Base-by-base conservation (phyloP, 2,888 invertebrate genomes). In the Cephus nigrinus region DNA sequence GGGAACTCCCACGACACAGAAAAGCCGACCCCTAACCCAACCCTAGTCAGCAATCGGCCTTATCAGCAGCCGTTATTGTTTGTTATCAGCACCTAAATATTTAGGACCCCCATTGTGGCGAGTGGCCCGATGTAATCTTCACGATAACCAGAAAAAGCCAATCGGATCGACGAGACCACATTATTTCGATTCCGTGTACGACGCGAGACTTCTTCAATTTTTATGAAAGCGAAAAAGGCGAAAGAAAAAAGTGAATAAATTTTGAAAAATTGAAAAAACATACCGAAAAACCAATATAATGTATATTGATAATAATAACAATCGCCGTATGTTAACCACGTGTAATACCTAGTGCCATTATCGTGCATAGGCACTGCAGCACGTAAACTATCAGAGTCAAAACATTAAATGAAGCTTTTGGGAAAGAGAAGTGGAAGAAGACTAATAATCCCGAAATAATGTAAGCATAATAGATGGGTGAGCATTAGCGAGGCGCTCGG, bases 361-460 rank as follows among this genome's bases (percentile, higher is more conserved):
- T 9, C 55, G 23, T 23, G 23, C 0, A 55, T 23, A 5, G 55
- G 23, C 15, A 23, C 9, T 55, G 23, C 0, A 55, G 23, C 55
- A 55, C 55, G 55, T 55, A 5, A 23, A 55, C 55, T 55, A 23
- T 80, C 76, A 78, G 83, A 84, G 86, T 86, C 84, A 86, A 88
- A 88, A 88, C 84, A 87, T 87, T 85, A 86, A 84, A 82, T 84
- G 85, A 87, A 85, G 84, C 84, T 84, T 87, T 86, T 84, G 83
- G 78, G 80, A 84, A 83, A 80, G 78, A 79, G 85, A 68, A 74
- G 76, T 73, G 34, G 33, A 73, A 83, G 86, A 87, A 89, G 88
- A 90, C 88, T 89, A 90, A 91, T 91, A 90, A 90, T 90, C 89
- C 88, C 86, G 88, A 90, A 90, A 91, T 91, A 90, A 91, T 90